Conservation (phyloP, 2,888 invertebrate genomes). For the Xanthorhoe spadicearia region DNA sequence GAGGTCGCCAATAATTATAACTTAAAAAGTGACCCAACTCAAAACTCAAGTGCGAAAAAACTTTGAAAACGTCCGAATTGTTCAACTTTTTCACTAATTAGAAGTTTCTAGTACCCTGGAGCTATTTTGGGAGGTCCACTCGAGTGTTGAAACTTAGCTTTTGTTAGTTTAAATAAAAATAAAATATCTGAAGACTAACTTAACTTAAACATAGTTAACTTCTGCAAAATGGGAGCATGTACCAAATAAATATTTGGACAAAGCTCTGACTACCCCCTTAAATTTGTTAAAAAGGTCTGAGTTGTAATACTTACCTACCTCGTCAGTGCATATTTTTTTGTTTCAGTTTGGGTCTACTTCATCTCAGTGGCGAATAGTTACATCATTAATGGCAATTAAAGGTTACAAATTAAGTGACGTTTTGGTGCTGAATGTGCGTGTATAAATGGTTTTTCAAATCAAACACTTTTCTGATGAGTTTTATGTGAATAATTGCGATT, state of each 20-base stretch:
- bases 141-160: neutral
- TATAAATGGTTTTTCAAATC: too few relatives aligned
- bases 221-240: too few relatives aligned
- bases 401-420: neutral
- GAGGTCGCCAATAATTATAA: neutral
- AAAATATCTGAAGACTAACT: too few relatives aligned
- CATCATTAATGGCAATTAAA: constrained; percentile 37
- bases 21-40: constrained; percentile 1
- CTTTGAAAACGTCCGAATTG: neutral
- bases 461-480: too few relatives aligned
- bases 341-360: constrained; percentile 68
- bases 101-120: neutral
- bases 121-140: neutral
- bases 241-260: too few relatives aligned
- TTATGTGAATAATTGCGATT: too few relatives aligned
- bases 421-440: neutral
- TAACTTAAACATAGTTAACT: too few relatives aligned
- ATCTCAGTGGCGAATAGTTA: constrained; percentile 59
- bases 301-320: too few relatives aligned
- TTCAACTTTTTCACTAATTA: constrained; percentile 6
- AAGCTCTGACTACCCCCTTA: too few relatives aligned
- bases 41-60: neutral
- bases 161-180: neutral
- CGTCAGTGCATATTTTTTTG: constrained; percentile 37
- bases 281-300: too few relatives aligned